These are phyloP conservation scores for Pseudonaja textilis DNA, from an alignment of 2,113 vertebrate species.

Conservation along the genomic window DNA sequence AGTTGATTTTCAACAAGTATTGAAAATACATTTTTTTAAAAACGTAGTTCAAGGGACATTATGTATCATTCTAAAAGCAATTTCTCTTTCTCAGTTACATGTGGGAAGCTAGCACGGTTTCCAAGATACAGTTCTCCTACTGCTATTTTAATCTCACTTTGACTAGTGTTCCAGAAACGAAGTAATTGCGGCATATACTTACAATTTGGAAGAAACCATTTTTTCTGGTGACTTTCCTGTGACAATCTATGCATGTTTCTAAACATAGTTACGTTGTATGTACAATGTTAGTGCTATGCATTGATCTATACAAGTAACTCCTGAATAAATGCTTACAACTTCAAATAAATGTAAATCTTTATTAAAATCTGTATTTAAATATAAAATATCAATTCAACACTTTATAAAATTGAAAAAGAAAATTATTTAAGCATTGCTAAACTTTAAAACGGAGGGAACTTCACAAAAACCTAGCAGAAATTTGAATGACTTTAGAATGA, in stretches of 20 bases:
- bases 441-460: slow-evolving; percentile 1
- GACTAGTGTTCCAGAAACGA: slow-evolving; percentile 55
- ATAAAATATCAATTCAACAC: not conserved
- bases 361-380: slow-evolving; percentile 9
- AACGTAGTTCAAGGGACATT: slow-evolving; percentile 44
- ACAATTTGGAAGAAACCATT: not conserved
- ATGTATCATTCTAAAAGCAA: slow-evolving; percentile 56
- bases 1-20: slow-evolving; percentile 17
- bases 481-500: not conserved
- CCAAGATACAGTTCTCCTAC: slow-evolving; percentile 47
- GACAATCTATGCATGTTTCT: slow-evolving; percentile 5
- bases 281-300: not conserved
- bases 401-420: slow-evolving; percentile 20
- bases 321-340: slow-evolving; percentile 7
- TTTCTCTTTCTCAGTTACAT: slow-evolving; percentile 46
- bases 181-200: slow-evolving; percentile 31
- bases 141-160: slow-evolving; percentile 55
- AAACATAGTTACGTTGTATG: not conserved
- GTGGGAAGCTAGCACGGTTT: slow-evolving; percentile 56
- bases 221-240: not conserved
- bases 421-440: slow-evolving; percentile 7
- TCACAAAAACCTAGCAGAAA: not conserved
- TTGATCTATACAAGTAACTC: slow-evolving; percentile 15
- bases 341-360: slow-evolving; percentile 31
- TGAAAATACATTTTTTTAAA: slow-evolving; percentile 12